These are phyloP conservation scores for Microctonus hyperodae DNA, from an alignment of 2,888 invertebrate species.

Conservation along the genomic window DNA sequence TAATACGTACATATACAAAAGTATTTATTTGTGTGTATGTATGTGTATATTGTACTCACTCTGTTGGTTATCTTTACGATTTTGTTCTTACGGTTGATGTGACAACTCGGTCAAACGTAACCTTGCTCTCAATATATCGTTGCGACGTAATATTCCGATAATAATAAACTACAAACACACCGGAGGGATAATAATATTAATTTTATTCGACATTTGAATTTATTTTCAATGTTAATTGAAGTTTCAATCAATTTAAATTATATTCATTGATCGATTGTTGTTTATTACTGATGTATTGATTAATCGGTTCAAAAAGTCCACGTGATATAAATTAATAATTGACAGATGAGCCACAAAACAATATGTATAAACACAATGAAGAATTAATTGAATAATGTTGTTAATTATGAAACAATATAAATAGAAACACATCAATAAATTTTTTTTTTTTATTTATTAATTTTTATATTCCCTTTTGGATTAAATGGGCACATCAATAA, in stretches of 20 bases:
- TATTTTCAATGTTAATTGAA: neutral
- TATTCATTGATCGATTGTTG: neutral
- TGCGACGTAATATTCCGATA: neutral
- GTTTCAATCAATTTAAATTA: neutral
- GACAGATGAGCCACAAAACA: neutral
- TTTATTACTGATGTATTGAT: neutral
- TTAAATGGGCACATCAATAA: no score
- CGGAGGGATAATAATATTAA: neutral
- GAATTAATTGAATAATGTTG: neutral
- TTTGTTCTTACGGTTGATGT: constrained; percentile 15
- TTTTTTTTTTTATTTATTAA: no score
- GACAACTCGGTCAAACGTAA: constrained; percentile 26
- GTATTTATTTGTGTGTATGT: constrained; percentile 3
- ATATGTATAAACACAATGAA: neutral
- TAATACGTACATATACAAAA: neutral
- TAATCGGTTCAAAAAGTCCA: neutral
- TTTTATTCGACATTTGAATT: constrained; percentile 2
- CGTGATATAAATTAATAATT: neutral
- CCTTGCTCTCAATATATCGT: constrained; percentile 23
- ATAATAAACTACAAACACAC: neutral
- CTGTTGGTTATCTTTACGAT: constrained; percentile 6
- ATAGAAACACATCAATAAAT: no score
- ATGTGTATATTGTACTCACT: neutral
- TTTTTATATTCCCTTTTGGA: no score
- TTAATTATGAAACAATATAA: neutral